Base-by-base conservation (phyloP, 2,797 vertebrate species). In the Gadopsis marmoratus region DNA sequence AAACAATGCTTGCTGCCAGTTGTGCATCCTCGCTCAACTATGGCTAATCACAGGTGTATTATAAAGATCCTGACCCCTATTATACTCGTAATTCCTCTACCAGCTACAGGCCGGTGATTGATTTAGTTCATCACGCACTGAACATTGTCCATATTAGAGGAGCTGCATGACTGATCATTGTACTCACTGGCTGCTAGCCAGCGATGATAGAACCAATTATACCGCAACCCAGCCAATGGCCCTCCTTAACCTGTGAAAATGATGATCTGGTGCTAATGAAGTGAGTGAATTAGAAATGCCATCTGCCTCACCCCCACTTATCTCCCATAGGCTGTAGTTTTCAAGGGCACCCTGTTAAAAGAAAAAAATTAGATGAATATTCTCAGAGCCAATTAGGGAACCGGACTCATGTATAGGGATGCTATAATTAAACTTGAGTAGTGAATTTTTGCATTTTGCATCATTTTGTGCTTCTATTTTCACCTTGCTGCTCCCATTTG, bases 221-320 rank as follows among this genome's bases (percentile, higher is more conserved):
- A 90, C 84, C 85, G 85, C 81, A 90, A 82, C 78, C 69, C 78
- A 68, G 82, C 76, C 88, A 83, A 53, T 88, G 82, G 70, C 78
- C 91, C 89, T 88, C 74, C 84, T 93, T 92, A 91, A 93, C 94
- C 91, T 89, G 81, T 61, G 76, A 79, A 90, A 92, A 91, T 91
- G 83, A 92, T 90, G 90, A 91, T 89, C 78, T 87, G 85, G 77
- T 87, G 91, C 88, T 90, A 90, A 93, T 89, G 78, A 92, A 93
- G 90, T 88, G 89, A 84, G 62, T 75, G 83, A 92, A 93, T 92
- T 92, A 91, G 81, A 88, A 87, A 86, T 75, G 48, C 89, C 90
- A 91, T 93, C 91, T 94, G 80, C 76, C 61, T 78, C 41, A 33
- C 48, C 63, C 73, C 64, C 81, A 81, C 65, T 81, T 79, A 79